Evolutionary conservation across 2,888 invertebrate species (phyloP).

Genomic region (Micoletzkya japonica): DNA sequence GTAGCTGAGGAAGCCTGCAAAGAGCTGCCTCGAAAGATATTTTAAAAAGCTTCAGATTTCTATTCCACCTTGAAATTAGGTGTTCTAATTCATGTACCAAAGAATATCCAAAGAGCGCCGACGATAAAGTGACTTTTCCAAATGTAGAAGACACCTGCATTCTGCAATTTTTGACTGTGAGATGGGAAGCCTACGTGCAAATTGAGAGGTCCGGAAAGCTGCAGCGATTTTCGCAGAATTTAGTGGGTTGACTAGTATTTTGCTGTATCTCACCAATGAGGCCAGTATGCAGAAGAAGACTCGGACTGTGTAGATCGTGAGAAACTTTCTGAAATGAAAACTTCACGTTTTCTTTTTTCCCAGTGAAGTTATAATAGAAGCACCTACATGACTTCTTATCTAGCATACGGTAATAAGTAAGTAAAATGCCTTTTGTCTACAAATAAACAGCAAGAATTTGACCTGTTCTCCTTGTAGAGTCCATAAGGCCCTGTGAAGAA

Average conservation of each 20-base stretch:
- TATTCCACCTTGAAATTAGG: neutral
- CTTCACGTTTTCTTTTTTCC: no score
- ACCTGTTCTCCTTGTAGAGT: no score
- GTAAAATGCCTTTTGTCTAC: no score
- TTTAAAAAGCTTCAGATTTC: neutral
- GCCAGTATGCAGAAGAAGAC: neutral
- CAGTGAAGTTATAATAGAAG: no score
- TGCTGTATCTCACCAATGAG: neutral
- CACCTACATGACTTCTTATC: no score
- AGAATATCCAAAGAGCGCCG: neutral
- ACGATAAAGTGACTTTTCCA: neutral
- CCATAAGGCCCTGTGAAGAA: no score
- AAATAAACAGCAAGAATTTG: no score
- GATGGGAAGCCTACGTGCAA: no score
- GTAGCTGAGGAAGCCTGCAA: conserved; percentile 64
- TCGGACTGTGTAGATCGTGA: neutral
- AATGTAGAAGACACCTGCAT: neutral
- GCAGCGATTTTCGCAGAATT: neutral
- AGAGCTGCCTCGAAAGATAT: neutral
- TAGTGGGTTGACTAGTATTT: neutral
- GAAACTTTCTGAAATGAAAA: neutral
- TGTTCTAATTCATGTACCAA: neutral
- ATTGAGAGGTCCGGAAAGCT: no score
- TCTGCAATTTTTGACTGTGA: no score
- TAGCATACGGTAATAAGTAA: no score